These are phyloP conservation scores for Schizotus pectinicornis DNA, from an alignment of 2,888 invertebrate species.

Conservation along the genomic window DNA sequence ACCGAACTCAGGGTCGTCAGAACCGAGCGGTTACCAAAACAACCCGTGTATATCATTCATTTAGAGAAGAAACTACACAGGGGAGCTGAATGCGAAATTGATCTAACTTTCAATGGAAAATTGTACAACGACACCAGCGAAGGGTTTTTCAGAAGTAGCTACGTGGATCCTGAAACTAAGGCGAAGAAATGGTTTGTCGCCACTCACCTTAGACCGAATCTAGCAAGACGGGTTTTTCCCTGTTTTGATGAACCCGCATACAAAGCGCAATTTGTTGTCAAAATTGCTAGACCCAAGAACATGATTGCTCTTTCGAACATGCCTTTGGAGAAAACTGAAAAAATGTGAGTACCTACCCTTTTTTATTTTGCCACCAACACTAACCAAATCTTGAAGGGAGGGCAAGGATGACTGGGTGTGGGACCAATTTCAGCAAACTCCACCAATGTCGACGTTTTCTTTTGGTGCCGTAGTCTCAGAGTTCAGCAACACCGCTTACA, in stretches of 20 bases:
- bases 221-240: constrained; percentile 79
- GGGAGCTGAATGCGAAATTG: constrained; percentile 66
- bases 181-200: constrained; percentile 65
- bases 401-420: constrained; percentile 67
- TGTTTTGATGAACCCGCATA: constrained; percentile 82
- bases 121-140: constrained; percentile 69
- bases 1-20: constrained; percentile 25
- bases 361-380: neutral
- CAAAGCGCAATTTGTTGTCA: constrained; percentile 74
- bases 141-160: constrained; percentile 74
- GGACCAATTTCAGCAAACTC: constrained; percentile 74
- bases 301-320: constrained; percentile 71
- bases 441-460: constrained; percentile 79
- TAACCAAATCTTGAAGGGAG: constrained; percentile 52
- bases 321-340: constrained; percentile 63
- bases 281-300: constrained; percentile 65
- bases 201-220: constrained; percentile 73
- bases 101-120: constrained; percentile 70
- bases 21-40: constrained; percentile 64
- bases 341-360: constrained; percentile 65
- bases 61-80: constrained; percentile 65
- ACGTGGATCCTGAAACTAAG: constrained; percentile 57
- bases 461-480: constrained; percentile 76
- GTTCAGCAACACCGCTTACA: constrained; percentile 53
- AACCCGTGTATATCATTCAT: constrained; percentile 66